Conservation (phyloP, 1,140 invertebrate species). For the Drosophila pectinifera region DNA sequence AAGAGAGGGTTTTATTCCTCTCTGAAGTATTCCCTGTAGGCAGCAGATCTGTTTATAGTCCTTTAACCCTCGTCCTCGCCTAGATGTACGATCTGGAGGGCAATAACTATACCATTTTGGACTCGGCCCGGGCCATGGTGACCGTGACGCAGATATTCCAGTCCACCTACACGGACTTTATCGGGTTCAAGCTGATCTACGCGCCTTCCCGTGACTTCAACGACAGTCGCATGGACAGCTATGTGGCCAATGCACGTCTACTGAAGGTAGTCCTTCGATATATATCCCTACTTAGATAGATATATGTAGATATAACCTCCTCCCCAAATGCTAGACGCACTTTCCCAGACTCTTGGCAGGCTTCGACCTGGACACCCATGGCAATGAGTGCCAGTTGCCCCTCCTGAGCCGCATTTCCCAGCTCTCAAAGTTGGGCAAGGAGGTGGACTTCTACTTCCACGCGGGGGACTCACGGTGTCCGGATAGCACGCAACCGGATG, state of each 20-base stretch:
- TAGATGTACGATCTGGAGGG: conserved; percentile 88
- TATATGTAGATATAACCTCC: not conserved
- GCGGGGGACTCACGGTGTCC: conserved; percentile 89
- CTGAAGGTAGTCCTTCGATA: conserved; percentile 66
- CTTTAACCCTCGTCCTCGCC: not conserved
- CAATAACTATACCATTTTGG: conserved; percentile 85
- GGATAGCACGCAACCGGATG: conserved; percentile 87
- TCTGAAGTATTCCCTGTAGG: too few species aligned
- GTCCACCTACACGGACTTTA: conserved; percentile 87
- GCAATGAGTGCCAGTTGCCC: conserved; percentile 87
- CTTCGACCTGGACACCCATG: conserved; percentile 91
- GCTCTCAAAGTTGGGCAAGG: conserved; percentile 85
- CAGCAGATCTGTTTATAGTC: not conserved
- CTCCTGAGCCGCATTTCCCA: conserved; percentile 32
- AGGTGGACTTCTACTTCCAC: conserved; percentile 91
- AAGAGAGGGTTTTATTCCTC: too few species aligned
- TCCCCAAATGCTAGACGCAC: conserved; percentile 18
- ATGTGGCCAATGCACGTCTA: conserved; percentile 80
- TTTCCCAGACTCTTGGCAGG: conserved; percentile 87
- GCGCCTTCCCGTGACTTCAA: conserved; percentile 86
- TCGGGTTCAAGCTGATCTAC: conserved; percentile 90
- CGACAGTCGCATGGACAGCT: conserved; percentile 76
- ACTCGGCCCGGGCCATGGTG: conserved; percentile 87
- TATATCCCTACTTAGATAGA: too few species aligned
- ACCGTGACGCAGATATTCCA: conserved; percentile 86